A percentile compares a stretch with the other conserved stretches of the same genome.
phyloP scores from a whole-genome alignment of 2,113 vertebrate genomes.

The Protobothrops mucrosquamatus region DNA sequence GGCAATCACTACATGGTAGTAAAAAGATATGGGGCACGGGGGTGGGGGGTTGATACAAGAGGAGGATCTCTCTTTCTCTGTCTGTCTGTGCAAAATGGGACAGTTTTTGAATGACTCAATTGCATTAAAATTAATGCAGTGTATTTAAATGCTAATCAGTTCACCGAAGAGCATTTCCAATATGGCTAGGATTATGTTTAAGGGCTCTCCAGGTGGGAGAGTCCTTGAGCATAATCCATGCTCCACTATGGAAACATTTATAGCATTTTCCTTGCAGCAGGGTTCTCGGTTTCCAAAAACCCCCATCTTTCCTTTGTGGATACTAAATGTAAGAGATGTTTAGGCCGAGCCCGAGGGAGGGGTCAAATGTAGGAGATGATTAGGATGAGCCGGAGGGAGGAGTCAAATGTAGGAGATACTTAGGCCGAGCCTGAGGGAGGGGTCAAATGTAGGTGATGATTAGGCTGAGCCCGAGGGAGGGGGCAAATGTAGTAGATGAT shows the following conservation, averaged over 20 bases:
- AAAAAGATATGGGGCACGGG: neutral
- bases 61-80: neutral
- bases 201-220: neutral
- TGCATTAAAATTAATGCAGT: neutral
- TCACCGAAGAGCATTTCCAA: neutral
- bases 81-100: neutral
- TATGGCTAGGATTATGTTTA: neutral
- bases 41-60: neutral
- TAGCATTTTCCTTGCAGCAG: neutral
- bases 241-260: neutral
- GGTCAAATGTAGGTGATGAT: too few species aligned
- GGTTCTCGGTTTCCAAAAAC: neutral
- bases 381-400: neutral
- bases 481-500: too few species aligned
- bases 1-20: neutral
- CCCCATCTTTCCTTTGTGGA: neutral
- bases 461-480: too few species aligned
- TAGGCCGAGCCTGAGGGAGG: too few species aligned
- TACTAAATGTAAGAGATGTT: neutral
- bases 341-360: neutral
- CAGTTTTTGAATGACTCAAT: neutral
- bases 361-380: neutral
- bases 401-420: neutral
- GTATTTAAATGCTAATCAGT: neutral
- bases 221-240: neutral